Base-by-base conservation (phyloP, 2,888 invertebrate species). In the Muschampia plurimacula region DNA sequence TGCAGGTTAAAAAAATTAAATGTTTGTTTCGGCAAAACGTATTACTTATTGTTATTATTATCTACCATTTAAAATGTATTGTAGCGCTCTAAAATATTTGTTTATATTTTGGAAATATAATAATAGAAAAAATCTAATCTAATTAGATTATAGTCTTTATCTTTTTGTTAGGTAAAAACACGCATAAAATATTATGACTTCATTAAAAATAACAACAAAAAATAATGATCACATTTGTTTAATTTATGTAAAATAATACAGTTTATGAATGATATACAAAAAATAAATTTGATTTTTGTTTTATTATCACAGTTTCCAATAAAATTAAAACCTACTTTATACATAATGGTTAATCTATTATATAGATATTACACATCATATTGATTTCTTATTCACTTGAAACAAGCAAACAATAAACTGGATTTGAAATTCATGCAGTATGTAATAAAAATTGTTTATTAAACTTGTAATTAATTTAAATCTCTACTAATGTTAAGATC, bases 291-390 rank as follows among this genome's bases (percentile, higher is more conserved):
- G 36, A 65, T 70, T 57, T 70, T 46, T 6, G 59, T 77, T 77
- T 78, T 76, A 76, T 78, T 79, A 78, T 78, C 78, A 79, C 77
- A 80, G 76, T 74, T 76, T 79, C 75, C 65, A 75, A 67, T 64
- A 65, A 70, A 69, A 75, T 59, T 72, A 73, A 36, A 73, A 36
- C 28, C 72, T 76, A 74, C 36, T 52, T 60, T 67, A 67, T 63
- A 59, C 32, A 32, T 36, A 65, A 22, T 57, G 22, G 41, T 39
- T 60, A 22, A 22, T 22, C 22, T 60, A 8, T n/a, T 2, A 60
- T 32, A 57, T 28, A 10, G 9, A 57, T 7, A 59, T 59, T 59
- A 32, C 32, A 59, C 28, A 32, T 13, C n/a, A 8, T 60, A 32
- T 6, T 60, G 60, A 22, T 44, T 9, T 44, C n/a, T 15, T 52